Conservation (phyloP, 2,113 vertebrate species). For the Pristiophorus japonicus region DNA sequence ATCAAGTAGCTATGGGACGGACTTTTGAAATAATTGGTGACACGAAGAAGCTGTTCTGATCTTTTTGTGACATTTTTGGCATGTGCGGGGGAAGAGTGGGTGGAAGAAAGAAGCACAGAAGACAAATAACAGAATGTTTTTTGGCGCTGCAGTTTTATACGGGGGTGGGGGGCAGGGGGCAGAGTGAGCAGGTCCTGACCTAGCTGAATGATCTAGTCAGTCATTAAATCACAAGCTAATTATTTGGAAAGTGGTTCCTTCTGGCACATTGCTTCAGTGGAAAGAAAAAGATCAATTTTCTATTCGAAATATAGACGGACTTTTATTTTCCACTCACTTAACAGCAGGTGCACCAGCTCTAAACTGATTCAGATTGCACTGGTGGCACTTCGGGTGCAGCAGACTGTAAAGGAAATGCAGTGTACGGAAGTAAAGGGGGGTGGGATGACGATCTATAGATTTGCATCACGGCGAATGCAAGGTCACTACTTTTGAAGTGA, state of each 20-base stretch:
- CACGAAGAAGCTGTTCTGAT: neutral
- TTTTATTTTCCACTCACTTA: neutral
- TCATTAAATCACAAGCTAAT: neutral
- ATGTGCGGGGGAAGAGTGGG: neutral
- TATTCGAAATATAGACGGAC: neutral
- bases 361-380: neutral
- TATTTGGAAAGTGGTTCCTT: neutral
- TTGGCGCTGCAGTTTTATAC: neutral
- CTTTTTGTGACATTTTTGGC: neutral
- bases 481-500: neutral
- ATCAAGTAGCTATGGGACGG: neutral
- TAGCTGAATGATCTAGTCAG: neutral
- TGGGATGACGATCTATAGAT: neutral
- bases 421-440: neutral
- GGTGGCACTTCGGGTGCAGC: neutral
- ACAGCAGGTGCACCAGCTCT: neutral
- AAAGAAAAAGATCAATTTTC: slow-evolving; percentile 4
- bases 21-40: neutral
- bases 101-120: neutral
- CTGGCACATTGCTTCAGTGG: neutral
- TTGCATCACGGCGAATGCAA: neutral
- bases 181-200: neutral
- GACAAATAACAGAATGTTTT: neutral
- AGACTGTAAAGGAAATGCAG: neutral
- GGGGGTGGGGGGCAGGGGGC: neutral